Percentiles rank a stretch among this genome's conserved stretches.
These are phyloP conservation scores for Pangasius mekongensis DNA, from an alignment of 2,797 vertebrate species.

Conservation along the genomic window DNA sequence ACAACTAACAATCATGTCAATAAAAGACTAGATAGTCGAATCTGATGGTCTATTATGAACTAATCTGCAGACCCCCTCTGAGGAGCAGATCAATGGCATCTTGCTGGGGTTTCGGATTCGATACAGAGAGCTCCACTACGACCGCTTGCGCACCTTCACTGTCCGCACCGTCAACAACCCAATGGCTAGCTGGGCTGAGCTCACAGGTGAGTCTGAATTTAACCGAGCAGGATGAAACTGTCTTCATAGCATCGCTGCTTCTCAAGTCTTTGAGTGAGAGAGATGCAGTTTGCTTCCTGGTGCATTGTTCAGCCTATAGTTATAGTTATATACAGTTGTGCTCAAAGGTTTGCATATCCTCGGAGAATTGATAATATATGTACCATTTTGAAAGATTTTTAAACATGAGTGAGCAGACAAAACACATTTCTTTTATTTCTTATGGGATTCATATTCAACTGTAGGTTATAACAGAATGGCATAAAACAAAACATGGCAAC, in stretches of 20 bases:
- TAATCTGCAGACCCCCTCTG: conserved; percentile 82
- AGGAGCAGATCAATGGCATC: conserved; percentile 95
- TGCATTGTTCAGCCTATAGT: not conserved
- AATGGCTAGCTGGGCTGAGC: conserved; percentile 83
- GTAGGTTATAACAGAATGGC: too few relatives aligned
- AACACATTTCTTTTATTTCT: too few relatives aligned
- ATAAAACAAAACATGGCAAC: too few relatives aligned
- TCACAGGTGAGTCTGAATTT: conserved; percentile 81
- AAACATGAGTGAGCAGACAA: too few relatives aligned
- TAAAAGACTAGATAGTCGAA: not conserved
- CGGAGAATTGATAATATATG: too few relatives aligned
- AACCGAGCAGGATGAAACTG: not conserved
- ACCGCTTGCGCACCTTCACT: conserved; percentile 82
- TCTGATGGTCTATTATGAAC: not conserved
- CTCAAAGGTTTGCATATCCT: too few relatives aligned
- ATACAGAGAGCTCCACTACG: conserved; percentile 87
- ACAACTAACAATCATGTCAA: not conserved
- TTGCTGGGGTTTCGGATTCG: conserved; percentile 91
- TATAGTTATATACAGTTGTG: not conserved
- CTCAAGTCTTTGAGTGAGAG: not conserved
- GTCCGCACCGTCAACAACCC: conserved; percentile 81
- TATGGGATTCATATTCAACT: too few relatives aligned
- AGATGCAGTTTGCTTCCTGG: not conserved
- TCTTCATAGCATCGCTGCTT: not conserved
- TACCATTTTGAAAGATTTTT: too few relatives aligned